A percentile compares a stretch with the other conserved stretches of the same genome.
phyloP scores from a whole-genome alignment of 2,888 invertebrate genomes.

The Agrotis segetum region DNA sequence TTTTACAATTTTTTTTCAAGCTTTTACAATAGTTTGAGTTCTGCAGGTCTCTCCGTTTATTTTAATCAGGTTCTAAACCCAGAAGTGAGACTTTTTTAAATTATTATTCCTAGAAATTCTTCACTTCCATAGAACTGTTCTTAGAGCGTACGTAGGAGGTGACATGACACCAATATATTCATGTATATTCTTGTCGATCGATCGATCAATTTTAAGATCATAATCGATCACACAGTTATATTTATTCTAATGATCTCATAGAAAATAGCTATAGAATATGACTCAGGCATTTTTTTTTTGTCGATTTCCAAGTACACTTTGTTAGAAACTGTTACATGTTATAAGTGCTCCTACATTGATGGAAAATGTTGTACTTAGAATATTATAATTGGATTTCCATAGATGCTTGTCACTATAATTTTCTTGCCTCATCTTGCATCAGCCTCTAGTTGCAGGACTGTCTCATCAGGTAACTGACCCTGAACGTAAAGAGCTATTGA shows the following conservation, averaged over 20 bases:
- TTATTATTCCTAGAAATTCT: not conserved
- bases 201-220: slow-evolving; percentile 33
- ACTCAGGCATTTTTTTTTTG: slow-evolving; percentile 25
- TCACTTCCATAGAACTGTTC: not conserved
- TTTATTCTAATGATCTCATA: slow-evolving; percentile 53
- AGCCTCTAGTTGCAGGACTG: not conserved
- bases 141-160: not conserved
- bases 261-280: slow-evolving; percentile 25
- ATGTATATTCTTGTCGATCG: slow-evolving; percentile 20
- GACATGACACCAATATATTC: not conserved
- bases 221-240: slow-evolving; percentile 55
- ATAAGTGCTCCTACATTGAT: slow-evolving; percentile 47
- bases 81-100: too few relatives aligned
- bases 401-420: not conserved
- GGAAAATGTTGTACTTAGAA: slow-evolving; percentile 25
- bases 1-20: too few relatives aligned
- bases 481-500: too few relatives aligned
- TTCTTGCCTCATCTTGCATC: not conserved
- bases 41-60: too few relatives aligned
- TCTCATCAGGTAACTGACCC: too few relatives aligned
- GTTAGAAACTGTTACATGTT: slow-evolving; percentile 43
- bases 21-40: too few relatives aligned
- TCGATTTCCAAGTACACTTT: slow-evolving; percentile 8
- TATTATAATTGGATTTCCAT: not conserved
- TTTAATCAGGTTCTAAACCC: too few relatives aligned